Evolutionary conservation across 2,113 vertebrate species (phyloP).

Genomic region (Oreochromis tanganicae): DNA sequence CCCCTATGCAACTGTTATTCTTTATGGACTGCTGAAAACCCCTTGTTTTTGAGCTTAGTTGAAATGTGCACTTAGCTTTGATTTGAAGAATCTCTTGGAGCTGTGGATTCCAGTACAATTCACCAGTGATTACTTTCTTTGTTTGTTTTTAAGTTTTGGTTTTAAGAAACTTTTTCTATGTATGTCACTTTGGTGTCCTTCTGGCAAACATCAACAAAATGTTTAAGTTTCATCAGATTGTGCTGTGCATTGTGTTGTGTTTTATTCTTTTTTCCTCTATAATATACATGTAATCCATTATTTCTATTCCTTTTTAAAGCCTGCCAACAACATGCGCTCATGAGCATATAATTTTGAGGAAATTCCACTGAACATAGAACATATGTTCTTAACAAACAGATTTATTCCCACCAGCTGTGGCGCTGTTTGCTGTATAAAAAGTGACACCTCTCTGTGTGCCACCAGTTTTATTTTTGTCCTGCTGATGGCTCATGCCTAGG

Average conservation of each 20-base stretch:
- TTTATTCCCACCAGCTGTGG: background rate
- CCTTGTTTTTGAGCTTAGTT: background rate
- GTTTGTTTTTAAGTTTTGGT: background rate
- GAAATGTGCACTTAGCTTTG: background rate
- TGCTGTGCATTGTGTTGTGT: background rate
- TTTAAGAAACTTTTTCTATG: background rate
- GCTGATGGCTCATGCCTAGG: background rate
- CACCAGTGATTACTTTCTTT: background rate
- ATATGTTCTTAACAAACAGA: background rate
- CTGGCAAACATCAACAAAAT: background rate
- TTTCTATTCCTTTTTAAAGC: background rate
- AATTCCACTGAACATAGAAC: background rate
- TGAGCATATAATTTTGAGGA: background rate
- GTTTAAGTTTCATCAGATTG: background rate
- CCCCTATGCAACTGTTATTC: background rate
- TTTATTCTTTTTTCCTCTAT: background rate
- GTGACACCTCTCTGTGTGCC: background rate
- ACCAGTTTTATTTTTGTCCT: background rate
- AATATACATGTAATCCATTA: background rate
- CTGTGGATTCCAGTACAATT: background rate
- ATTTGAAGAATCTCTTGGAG: background rate
- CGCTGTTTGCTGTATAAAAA: background rate
- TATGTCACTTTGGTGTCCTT: background rate
- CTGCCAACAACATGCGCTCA: background rate
- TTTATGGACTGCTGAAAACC: background rate